A percentile compares a stretch with the other conserved stretches of the same genome.
phyloP scores from a whole-genome alignment of 2,888 invertebrate genomes.

The Drosophila histrio region DNA sequence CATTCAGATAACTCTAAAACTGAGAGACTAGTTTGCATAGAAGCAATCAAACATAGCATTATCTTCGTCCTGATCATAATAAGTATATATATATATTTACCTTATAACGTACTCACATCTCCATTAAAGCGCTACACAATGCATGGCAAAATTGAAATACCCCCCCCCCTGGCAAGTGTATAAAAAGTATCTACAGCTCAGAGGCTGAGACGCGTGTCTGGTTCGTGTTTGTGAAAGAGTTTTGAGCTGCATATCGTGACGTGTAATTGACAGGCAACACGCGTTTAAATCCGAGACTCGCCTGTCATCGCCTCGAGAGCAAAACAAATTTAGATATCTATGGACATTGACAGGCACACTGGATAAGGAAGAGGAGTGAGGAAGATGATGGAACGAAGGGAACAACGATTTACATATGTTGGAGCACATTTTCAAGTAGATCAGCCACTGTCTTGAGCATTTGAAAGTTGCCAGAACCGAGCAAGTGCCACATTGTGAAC shows the following conservation, averaged over 20 bases:
- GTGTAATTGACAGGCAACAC: slow-evolving; percentile 75
- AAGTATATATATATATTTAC: no score
- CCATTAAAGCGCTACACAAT: not conserved
- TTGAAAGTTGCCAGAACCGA: slow-evolving; percentile 32
- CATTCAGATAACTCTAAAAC: no score
- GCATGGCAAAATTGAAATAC: not conserved
- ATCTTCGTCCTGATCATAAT: no score
- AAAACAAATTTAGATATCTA: slow-evolving; percentile 70
- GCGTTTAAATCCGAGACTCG: slow-evolving; percentile 60
- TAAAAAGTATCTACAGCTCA: slow-evolving; percentile 1
- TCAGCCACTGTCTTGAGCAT: slow-evolving; percentile 36
- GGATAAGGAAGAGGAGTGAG: no score
- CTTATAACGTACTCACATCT: no score
- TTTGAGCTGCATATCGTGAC: slow-evolving; percentile 64
- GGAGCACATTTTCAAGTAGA: slow-evolving; percentile 29
- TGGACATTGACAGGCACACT: slow-evolving; percentile 37
- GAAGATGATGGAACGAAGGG: not conserved
- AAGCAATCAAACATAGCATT: no score
- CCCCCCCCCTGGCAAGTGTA: not conserved
- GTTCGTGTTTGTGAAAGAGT: slow-evolving; percentile 60
- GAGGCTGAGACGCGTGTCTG: slow-evolving; percentile 40
- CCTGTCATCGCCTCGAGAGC: slow-evolving; percentile 69
- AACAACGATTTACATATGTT: not conserved
- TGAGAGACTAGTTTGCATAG: no score
- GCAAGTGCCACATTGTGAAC: slow-evolving; percentile 23